Percentiles rank a stretch among this genome's conserved stretches.
Evolutionary conservation across 1,140 invertebrate species (phyloP).

Genomic region (Halyomorpha halys): DNA sequence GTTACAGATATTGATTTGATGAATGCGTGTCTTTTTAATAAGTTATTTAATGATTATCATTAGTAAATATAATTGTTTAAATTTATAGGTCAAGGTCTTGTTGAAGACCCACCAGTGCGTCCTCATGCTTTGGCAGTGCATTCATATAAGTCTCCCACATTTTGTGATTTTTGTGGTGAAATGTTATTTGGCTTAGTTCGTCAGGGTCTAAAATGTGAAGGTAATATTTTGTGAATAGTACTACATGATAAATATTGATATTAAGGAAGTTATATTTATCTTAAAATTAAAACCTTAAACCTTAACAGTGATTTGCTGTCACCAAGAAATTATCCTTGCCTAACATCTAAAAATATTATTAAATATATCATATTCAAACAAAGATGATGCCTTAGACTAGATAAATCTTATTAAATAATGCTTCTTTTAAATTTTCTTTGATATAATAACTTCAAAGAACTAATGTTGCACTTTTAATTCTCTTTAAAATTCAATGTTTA

Average conservation of each 20-base stretch:
- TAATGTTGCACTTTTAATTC: neutral
- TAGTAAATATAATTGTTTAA: conserved; percentile 35
- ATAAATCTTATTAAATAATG: too few relatives aligned
- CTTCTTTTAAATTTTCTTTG: too few relatives aligned
- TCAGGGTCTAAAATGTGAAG: conserved; percentile 98
- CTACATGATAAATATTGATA: too few relatives aligned
- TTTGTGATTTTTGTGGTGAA: conserved; percentile 99
- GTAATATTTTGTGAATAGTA: conserved; percentile 40
- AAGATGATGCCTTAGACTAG: too few relatives aligned
- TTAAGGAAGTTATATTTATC: too few relatives aligned
- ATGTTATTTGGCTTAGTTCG: conserved; percentile 97
- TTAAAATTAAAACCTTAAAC: too few relatives aligned
- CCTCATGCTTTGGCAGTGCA: conserved; percentile 89
- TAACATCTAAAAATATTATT: too few relatives aligned
- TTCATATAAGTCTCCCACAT: conserved; percentile 96
- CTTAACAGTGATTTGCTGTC: too few relatives aligned
- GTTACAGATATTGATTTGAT: neutral
- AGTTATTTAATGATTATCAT: neutral
- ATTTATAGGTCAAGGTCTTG: conserved; percentile 54
- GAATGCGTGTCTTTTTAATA: neutral
- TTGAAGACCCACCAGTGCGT: conserved; percentile 64
- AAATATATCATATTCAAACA: too few relatives aligned
- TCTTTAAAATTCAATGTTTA: too few relatives aligned
- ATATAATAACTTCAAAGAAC: too few relatives aligned
- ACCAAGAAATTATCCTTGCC: too few relatives aligned